Evolutionary conservation across 1,140 invertebrate species (phyloP).

Genomic region (Mizuhopecten yessoensis): DNA sequence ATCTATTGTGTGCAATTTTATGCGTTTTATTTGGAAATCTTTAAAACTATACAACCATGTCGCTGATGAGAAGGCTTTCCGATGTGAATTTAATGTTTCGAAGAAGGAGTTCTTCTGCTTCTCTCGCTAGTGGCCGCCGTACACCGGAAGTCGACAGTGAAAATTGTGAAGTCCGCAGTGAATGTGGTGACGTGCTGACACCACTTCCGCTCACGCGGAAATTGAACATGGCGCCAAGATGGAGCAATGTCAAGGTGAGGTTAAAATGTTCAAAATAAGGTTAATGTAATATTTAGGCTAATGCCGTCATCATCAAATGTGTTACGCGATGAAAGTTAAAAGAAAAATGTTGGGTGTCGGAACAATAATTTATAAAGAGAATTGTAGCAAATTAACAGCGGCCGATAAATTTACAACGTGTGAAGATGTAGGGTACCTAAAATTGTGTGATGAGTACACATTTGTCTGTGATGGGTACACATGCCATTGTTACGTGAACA

Average conservation of each 20-base stretch:
- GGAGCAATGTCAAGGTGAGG: conserved; percentile 30
- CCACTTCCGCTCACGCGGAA: neutral
- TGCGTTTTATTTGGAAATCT: neutral
- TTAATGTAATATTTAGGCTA: neutral
- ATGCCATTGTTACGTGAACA: no score
- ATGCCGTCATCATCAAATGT: no score
- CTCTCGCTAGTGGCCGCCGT: neutral
- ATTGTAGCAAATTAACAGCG: no score
- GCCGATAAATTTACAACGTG: no score
- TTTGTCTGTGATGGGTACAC: no score
- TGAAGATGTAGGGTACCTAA: no score
- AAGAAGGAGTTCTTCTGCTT: conserved; percentile 23
- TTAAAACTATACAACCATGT: neutral
- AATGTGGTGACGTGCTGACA: neutral
- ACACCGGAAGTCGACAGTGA: neutral
- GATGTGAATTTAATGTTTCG: conserved; percentile 1
- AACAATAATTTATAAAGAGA: no score
- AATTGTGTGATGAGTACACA: no score
- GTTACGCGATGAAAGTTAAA: no score
- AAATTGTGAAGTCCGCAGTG: neutral
- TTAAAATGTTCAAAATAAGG: neutral
- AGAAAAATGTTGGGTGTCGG: no score
- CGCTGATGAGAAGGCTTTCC: neutral
- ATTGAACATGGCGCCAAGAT: neutral
- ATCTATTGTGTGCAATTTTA: neutral